Evolutionary conservation across 2,113 vertebrate genomes (phyloP).

Genomic region (Catharus minimus): DNA sequence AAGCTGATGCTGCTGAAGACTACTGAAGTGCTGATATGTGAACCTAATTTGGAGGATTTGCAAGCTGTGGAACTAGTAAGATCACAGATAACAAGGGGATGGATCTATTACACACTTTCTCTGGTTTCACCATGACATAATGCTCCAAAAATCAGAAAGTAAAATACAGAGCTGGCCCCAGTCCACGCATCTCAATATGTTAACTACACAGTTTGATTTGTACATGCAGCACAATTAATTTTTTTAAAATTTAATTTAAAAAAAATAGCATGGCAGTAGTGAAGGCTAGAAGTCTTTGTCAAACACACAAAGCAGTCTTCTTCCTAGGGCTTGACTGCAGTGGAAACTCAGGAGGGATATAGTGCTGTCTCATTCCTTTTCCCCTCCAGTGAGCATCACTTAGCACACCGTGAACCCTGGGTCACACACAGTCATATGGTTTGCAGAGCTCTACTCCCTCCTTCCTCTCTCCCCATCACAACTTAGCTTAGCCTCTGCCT

Average conservation of each 20-base stretch:
- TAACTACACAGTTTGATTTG: not conserved
- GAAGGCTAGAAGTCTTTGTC: not conserved
- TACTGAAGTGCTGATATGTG: slow-evolving; percentile 67
- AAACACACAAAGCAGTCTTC: not conserved
- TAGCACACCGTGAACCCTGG: slow-evolving; percentile 28
- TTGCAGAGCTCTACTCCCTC: slow-evolving; percentile 23
- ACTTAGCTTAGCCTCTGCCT: not conserved
- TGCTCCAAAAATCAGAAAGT: slow-evolving; percentile 59
- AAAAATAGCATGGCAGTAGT: not conserved
- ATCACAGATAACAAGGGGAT: slow-evolving; percentile 66
- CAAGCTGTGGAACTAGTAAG: slow-evolving; percentile 67
- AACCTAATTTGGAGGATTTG: slow-evolving; percentile 69
- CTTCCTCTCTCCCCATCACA: not conserved
- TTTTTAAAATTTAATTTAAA: not conserved
- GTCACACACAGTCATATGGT: slow-evolving; percentile 51
- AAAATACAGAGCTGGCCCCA: slow-evolving; percentile 51
- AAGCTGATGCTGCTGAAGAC: slow-evolving; percentile 49
- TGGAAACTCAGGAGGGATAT: not conserved
- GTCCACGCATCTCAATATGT: slow-evolving; percentile 48
- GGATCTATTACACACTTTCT: slow-evolving; percentile 63
- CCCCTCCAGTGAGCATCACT: not conserved
- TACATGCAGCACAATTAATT: not conserved
- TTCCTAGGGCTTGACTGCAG: not conserved
- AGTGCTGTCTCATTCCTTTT: slow-evolving; percentile 7
- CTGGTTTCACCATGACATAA: slow-evolving; percentile 64